Evolutionary conservation across 92 coral and sea anemone species (phyloP), one percentile per base, ranked within the genome.

Genomic region (Plumapathes pennacea): DNA sequence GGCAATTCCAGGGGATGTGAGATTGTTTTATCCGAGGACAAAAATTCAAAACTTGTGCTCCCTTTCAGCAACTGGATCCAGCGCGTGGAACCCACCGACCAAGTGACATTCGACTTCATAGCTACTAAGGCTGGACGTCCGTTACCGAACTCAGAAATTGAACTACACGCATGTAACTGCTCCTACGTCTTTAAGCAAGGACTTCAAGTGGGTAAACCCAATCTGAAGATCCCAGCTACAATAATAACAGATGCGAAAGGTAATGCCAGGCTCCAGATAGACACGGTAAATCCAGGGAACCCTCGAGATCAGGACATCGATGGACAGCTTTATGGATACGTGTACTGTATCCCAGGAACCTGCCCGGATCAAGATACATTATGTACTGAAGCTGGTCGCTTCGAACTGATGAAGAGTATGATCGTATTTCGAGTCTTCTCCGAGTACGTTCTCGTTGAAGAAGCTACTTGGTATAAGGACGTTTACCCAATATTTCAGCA

Each of bases 401-500:
- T 61, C 4, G 41, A 32, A 40, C 76, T 67, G 0, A 63, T 73
- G 1, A 73, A 81, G 19, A 38, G 65, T 3, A 36, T 83, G 13
- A 38, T 86, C 44, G 64, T 61, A 26, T 60, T 86, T 39, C 50
- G 15, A 7, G 82, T 54, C 3, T 86, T 41, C 27, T 74, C 81
- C 56, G 6, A 68, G 0, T 72, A 65, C 28, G 3, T 24, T 0
- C 52, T 23, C 15, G 49, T 44, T 2, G 31, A 31, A 0, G 51
- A 61, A 14, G 65, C 90, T 32, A 83, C 77, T 0, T 88, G 96
- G 96, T 29, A 82, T 14, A 75, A 64, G 17, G 55, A 88, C 38
- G 64, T 88, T 2, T 69, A 57, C 38, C 96, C 96, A 0, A 88
- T 88, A 4, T 83, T 88, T 17, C 69, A 77, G 39, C 96, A 71